A percentile compares a stretch with the other conserved stretches of the same genome.
phyloP scores from a whole-genome alignment of 2,888 invertebrate genomes.

The Morpho helenor region DNA sequence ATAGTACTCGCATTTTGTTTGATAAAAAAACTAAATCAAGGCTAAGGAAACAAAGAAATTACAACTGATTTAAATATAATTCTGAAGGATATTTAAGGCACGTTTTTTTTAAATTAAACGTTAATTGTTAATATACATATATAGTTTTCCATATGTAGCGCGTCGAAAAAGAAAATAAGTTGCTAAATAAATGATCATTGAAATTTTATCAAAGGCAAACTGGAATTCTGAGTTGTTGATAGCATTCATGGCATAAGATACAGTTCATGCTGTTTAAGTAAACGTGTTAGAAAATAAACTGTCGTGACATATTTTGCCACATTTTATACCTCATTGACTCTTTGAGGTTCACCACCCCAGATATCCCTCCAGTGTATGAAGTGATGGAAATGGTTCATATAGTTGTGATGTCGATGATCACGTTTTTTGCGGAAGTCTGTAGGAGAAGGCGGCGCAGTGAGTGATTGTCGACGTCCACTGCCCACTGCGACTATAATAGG shows the following conservation, averaged over 20 bases:
- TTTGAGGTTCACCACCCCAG: conserved; percentile 70
- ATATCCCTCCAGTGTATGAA: conserved; percentile 73
- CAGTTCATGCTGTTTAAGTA: neutral
- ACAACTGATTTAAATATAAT: conserved; percentile 17
- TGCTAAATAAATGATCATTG: too few species aligned
- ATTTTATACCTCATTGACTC: conserved; percentile 61
- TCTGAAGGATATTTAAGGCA: neutral
- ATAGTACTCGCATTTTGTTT: conserved; percentile 12
- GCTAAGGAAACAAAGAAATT: conserved; percentile 27
- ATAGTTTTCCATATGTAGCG: too few species aligned
- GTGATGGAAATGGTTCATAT: conserved; percentile 68
- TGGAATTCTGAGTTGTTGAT: too few species aligned
- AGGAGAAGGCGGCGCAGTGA: conserved; percentile 73
- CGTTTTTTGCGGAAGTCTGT: conserved; percentile 70
- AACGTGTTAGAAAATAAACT: neutral
- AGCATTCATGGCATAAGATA: neutral
- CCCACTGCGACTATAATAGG: conserved; percentile 48
- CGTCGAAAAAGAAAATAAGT: too few species aligned
- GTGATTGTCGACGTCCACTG: conserved; percentile 55
- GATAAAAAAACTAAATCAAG: conserved; percentile 28
- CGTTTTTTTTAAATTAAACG: neutral
- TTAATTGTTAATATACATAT: neutral
- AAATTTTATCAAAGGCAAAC: too few species aligned
- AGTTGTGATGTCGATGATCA: conserved; percentile 59
- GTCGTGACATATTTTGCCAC: neutral